These are phyloP conservation scores for Alosa sapidissima DNA, from an alignment of 2,797 vertebrate species.

Conservation along the genomic window DNA sequence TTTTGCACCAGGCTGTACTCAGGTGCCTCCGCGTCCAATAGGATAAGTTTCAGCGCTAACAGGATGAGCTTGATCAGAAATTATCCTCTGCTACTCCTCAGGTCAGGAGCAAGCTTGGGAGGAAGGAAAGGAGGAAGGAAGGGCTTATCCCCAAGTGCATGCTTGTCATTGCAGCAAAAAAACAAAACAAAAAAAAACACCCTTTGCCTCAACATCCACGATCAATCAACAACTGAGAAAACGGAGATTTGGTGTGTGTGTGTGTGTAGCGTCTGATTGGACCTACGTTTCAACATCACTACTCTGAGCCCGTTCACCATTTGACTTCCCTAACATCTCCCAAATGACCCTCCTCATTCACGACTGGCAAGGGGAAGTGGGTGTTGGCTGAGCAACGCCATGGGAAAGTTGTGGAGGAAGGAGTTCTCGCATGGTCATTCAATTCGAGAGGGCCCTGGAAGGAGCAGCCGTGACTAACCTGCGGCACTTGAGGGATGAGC, in stretches of 20 bases:
- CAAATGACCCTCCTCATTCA: neutral
- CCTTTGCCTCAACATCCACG: neutral
- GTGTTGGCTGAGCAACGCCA: neutral
- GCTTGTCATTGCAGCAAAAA: neutral
- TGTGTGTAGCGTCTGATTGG: neutral
- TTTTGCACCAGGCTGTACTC: neutral
- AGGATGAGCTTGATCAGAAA: neutral
- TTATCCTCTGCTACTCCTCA: neutral
- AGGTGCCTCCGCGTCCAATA: neutral
- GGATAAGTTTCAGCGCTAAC: constrained; percentile 24
- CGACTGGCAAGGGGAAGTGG: neutral
- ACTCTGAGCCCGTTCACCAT: neutral
- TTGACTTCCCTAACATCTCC: neutral
- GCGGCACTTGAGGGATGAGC: constrained; percentile 12
- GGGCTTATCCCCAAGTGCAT: neutral
- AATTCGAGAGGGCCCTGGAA: constrained; percentile 29
- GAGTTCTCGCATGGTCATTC: neutral
- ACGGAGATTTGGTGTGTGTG: neutral
- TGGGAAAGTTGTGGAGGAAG: neutral
- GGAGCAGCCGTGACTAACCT: constrained; percentile 25
- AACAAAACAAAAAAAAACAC: neutral
- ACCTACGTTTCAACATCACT: neutral
- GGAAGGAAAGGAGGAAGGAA: neutral
- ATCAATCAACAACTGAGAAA: neutral
- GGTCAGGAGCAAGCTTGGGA: neutral